A percentile compares a stretch with the other conserved stretches of the same genome.
phyloP scores from a whole-genome alignment of 1,140 invertebrate species.

The Sitodiplosis mosellana region DNA sequence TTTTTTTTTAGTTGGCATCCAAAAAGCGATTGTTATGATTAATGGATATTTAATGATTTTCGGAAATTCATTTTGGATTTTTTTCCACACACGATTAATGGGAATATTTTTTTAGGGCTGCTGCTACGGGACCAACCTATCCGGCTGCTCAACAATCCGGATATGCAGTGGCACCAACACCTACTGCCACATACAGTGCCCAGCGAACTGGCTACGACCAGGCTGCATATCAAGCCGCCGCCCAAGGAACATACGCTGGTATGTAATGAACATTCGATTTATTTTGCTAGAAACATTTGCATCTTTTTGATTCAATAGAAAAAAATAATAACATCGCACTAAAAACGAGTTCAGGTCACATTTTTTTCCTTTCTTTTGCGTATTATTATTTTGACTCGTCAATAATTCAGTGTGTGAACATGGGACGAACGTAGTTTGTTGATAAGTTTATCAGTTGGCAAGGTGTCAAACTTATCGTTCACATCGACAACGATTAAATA shows the following conservation, averaged over 20 bases:
- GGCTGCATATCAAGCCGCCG: constrained; percentile 45
- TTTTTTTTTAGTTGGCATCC: too few relatives aligned
- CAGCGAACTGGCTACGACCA: constrained; percentile 60
- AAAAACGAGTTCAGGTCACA: too few relatives aligned
- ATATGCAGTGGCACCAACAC: constrained; percentile 64
- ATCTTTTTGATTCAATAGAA: too few relatives aligned
- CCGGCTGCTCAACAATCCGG: constrained; percentile 55
- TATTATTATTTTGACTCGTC: not conserved
- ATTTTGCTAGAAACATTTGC: too few relatives aligned
- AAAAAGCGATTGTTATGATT: too few relatives aligned
- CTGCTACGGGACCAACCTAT: constrained; percentile 52
- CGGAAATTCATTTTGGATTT: not conserved
- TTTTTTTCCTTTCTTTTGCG: too few relatives aligned
- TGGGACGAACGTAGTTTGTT: too few relatives aligned
- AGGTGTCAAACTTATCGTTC: too few relatives aligned
- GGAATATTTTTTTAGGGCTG: constrained; percentile 24
- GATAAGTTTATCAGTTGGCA: too few relatives aligned
- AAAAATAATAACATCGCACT: too few relatives aligned
- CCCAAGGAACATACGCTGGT: constrained; percentile 43
- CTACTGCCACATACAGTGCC: constrained; percentile 56
- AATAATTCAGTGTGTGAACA: not conserved
- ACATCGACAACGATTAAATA: too few relatives aligned
- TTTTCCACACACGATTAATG: not conserved
- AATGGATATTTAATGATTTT: not conserved
- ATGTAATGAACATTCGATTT: constrained; percentile 12